phyloP scores from a whole-genome alignment of 2,888 invertebrate species.

The Apoda limacodes region DNA sequence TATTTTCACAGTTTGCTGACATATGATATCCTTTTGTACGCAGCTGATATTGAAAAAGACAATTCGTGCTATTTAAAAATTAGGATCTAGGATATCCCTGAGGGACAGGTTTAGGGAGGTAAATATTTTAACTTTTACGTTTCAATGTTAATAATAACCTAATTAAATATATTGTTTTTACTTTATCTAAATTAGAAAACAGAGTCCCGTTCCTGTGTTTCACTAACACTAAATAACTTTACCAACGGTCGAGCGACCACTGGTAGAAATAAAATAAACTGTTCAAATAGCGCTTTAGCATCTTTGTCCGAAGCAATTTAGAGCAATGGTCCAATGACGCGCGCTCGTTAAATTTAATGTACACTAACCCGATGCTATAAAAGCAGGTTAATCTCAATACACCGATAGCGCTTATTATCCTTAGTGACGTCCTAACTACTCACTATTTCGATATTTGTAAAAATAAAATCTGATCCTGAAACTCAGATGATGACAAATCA shows the following conservation, averaged over 20 bases:
- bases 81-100: no score
- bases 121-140: no score
- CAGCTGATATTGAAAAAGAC: no score
- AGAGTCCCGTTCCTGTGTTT: conserved; percentile 12
- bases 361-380: conserved; percentile 63
- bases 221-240: conserved; percentile 8
- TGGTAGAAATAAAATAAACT: conserved; percentile 34
- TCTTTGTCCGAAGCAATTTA: conserved; percentile 56
- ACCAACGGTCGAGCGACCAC: conserved; percentile 13
- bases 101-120: no score
- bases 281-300: conserved; percentile 40
- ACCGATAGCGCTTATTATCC: conserved; percentile 62
- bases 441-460: no score
- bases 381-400: conserved; percentile 68
- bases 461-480: no score
- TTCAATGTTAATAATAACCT: no score
- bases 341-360: conserved; percentile 63
- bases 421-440: conserved; percentile 41
- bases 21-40: no score
- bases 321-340: conserved; percentile 53
- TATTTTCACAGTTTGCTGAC: no score
- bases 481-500: no score
- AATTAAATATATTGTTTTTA: no score
- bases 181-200: conserved; percentile 3
- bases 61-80: no score